These are phyloP conservation scores for Orthosia cruda DNA, from an alignment of 2,888 invertebrate species.

Conservation along the genomic window DNA sequence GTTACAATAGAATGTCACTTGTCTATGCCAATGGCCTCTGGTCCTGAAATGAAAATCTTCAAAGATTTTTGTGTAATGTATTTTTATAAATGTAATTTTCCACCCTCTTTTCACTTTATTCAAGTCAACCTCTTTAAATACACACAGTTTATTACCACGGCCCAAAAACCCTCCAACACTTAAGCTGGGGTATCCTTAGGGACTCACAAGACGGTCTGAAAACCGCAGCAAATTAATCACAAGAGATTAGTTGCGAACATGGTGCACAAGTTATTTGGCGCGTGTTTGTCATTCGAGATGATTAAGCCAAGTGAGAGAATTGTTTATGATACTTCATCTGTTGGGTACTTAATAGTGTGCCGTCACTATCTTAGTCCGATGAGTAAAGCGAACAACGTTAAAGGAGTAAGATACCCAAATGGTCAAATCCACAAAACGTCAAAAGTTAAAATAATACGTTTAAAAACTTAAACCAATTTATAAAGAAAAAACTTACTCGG, in stretches of 20 bases:
- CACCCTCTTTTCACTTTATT: not conserved
- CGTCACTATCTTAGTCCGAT: too few relatives aligned
- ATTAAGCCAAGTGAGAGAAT: not conserved
- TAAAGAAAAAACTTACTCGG: too few relatives aligned
- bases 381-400: too few relatives aligned
- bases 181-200: slow-evolving; percentile 30
- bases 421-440: too few relatives aligned
- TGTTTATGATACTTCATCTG: not conserved
- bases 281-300: slow-evolving; percentile 10
- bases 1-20: too few relatives aligned
- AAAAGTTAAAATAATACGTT: too few relatives aligned
- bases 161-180: not conserved
- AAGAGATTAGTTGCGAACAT: slow-evolving; percentile 28
- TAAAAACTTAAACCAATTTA: too few relatives aligned
- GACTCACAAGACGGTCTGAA: slow-evolving; percentile 17
- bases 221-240: slow-evolving; percentile 46
- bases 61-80: too few relatives aligned
- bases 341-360: not conserved
- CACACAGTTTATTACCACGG: not conserved
- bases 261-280: slow-evolving; percentile 8
- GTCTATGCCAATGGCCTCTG: too few relatives aligned
- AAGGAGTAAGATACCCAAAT: too few relatives aligned
- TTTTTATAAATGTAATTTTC: not conserved
- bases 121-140: not conserved
- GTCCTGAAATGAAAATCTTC: too few relatives aligned